Evolutionary conservation across 2,797 vertebrate genomes (phyloP), one percentile per base, ranked within the genome.

Genomic region (Semaprochilodus insignis): DNA sequence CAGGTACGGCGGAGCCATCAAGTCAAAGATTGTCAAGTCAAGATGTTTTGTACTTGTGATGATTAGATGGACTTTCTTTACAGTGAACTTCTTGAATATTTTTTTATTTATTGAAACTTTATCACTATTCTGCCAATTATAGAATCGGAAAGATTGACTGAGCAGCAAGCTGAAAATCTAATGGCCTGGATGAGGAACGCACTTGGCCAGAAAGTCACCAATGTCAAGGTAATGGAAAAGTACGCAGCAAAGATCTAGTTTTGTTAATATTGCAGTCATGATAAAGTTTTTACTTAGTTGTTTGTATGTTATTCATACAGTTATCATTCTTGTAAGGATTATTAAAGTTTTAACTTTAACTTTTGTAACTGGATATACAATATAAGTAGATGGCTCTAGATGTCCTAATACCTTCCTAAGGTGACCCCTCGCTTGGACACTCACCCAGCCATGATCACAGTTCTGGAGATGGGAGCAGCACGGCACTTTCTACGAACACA

Each of bases 401-500:
- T 40, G 21, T 34, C 52, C 48, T n/a, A 2, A 3, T 17, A 27
- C 17, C 15, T 74, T 16, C 27, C 27, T 0, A 83, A 99, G 98
- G 95, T 98, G 80, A 99, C 98, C 0, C 94, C 96, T 0, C 96
- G 97, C 0, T 92, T 99, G 88, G 96, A 99, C 92, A 97, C 96
- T 0, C 97, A 99, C 91, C 98, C 98, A 0, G 97, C 98, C 72
- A 99, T 99, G 98, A 96, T 99, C 93, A 99, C 98, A 0, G 97
- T 99, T 90, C 93, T 99, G 11, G 98, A 99, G 92, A 99, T 99
- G 98, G 98, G 98, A 0, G 97, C 98, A 0, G 97, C 97, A 0
- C 96, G 98, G 11, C 98, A 99, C 91, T 99, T 99, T 87, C 95
- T 99, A 70, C 97, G 97, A 87, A 98, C 98, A 85, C 98, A 98